Evolutionary conservation across 92 coral and sea anemone species (phyloP).

Genomic region (Plumapathes pennacea): DNA sequence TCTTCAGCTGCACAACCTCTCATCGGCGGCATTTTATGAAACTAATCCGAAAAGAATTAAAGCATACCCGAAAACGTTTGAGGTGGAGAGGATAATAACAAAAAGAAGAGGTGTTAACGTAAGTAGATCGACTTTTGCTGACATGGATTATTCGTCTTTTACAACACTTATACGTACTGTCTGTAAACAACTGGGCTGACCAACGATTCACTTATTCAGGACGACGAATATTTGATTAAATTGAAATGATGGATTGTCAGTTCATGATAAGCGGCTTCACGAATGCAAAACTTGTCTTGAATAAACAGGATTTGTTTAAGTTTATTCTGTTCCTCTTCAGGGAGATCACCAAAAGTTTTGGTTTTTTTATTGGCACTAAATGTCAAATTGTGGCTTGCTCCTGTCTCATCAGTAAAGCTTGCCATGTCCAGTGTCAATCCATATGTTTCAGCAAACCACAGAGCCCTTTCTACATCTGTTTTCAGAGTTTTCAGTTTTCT

Average conservation of each 20-base stretch:
- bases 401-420: conserved; percentile 9
- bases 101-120: conserved; percentile 8
- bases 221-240: neutral
- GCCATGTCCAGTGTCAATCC: conserved; percentile 5
- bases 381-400: neutral
- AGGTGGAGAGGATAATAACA: conserved; percentile 14
- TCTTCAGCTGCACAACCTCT: conserved; percentile 15
- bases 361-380: neutral
- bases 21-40: conserved; percentile 4
- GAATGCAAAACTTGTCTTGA: too few relatives aligned
- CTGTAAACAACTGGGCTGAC: too few relatives aligned
- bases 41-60: neutral
- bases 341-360: conserved; percentile 1
- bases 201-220: too few relatives aligned
- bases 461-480: conserved; percentile 28
- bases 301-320: conserved; percentile 27
- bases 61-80: conserved; percentile 6
- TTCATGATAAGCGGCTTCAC: too few relatives aligned
- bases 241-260: conserved; percentile 5
- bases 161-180: too few relatives aligned
- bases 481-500: conserved; percentile 46
- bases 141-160: too few relatives aligned
- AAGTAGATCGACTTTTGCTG: too few relatives aligned
- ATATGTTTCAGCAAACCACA: conserved; percentile 40
- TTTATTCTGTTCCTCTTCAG: conserved; percentile 27